Base-by-base conservation (phyloP, 2,797 vertebrate species). In the Malacoctenus gilli region DNA sequence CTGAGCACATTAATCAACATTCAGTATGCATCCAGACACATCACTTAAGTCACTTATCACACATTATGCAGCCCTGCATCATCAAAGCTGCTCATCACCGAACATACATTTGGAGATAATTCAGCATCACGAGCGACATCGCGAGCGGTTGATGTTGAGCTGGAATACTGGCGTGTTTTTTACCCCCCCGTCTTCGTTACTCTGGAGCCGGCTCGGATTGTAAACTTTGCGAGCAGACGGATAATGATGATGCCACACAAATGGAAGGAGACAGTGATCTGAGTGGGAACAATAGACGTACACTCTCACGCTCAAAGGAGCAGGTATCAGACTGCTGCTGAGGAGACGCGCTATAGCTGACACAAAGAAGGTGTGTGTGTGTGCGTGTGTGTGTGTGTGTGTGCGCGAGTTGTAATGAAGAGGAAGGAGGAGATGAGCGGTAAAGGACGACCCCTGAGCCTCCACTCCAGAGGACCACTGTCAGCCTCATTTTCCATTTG, bases 401-500 rank as follows among this genome's bases (percentile, higher is more conserved):
- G n/a, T 49, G 57, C 50, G 32, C 51, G 55, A 16, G 37, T 8
- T 8, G 23, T 40, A 18, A 36, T 50, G 53, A 63, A 65, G 21
- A 35, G 54, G 44, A 44, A 61, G 41, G 54, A 68, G 28, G 46
- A 60, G 44, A 77, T n/a, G 59, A 66, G 52, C 30, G 14, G 49
- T 54, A 77, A 82, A 85, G 65, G 65, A 81, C 64, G 67, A 65
- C 47, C 66, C 66, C 48, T 8, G 67, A 81, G 81, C 65, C 72
- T 68, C 59, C 60, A 52, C 79, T 88, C 77, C 56, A 59, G 82
- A 78, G 80, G 61, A 39, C 59, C 39, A 42, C 69, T 78, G 82
- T 82, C 86, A 79, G 74, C 53, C 75, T 77, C 67, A 63, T 79
- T 79, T 69, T 79, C 75, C 39, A 59, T 61, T 72, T 82, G 72